Evolutionary conservation across 1,140 invertebrate species (phyloP), one percentile per base, ranked within the genome.

Genomic region (Steinernema khuongi): DNA sequence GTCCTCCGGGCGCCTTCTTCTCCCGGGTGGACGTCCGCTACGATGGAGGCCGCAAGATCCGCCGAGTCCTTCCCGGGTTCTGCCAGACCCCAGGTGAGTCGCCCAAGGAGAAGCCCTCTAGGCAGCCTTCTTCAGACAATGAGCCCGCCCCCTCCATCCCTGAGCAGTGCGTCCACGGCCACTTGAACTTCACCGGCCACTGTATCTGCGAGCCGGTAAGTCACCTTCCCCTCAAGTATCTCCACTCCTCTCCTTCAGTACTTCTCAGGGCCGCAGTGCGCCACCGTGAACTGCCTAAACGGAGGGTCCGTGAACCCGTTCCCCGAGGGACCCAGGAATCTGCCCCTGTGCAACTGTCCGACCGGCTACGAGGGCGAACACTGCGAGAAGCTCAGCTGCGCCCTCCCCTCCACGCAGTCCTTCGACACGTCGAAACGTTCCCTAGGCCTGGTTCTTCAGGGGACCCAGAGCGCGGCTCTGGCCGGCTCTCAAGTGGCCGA

Each of bases 21-120:
- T 60, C 50, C 7, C 50, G 26, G 22, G 22, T 60, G 11, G 50
- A 60, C 22, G 50, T 60, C 26, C 11, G 22, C 11, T 60, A 60
- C 50, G 19, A 4, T 7, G 50, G 50, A 60, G 50, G 50, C 14
- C 14, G 4, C 7, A 26, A 26, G 4, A n/a, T 60, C 22, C 50
- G 11, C 11, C 50, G 50, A 14, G 26, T 60, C 22, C 7, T 60
- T 14, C 50, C 50, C 7, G 50, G 50, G 4, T 60, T 60, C 11
- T 60, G 50, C 19, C 50, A 60, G 50, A 60, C 26, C 26, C 50
- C 50, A 60, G 19, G 50, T 60, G 50, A 60, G 50, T 60, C 4
- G 4, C 50, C 14, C 14, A 17, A 7, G 19, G 14, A 60, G 4
- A 26, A 22, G 7, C 26, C 50, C 26, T 60, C 36, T 26, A 60